Evolutionary conservation across 2,888 invertebrate genomes (phyloP).

Genomic region (Petrolisthes manimaculis): DNA sequence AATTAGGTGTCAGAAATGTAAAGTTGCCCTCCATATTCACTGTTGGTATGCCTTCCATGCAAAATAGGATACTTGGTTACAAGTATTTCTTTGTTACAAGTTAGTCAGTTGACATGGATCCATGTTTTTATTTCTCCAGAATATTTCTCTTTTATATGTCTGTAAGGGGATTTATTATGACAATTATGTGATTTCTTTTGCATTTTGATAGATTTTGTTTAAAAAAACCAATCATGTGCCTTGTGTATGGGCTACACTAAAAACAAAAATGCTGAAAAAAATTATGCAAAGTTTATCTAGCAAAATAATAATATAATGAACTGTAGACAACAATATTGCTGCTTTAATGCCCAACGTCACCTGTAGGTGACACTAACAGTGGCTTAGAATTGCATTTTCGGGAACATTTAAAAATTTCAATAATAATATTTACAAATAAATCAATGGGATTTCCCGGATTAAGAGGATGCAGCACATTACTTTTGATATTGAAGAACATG

Average conservation of each 20-base stretch:
- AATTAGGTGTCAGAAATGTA: slow-evolving; percentile 12
- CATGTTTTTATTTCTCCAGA: background rate
- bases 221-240: background rate
- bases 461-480: too few species aligned
- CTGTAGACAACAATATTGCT: background rate
- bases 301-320: background rate
- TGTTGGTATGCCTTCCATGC: background rate
- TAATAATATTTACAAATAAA: too few species aligned
- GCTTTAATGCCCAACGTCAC: background rate
- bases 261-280: background rate
- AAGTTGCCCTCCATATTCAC: slow-evolving; percentile 18
- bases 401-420: too few species aligned
- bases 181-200: background rate
- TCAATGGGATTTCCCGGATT: too few species aligned
- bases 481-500: too few species aligned
- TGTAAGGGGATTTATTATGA: background rate
- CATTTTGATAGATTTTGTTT: background rate
- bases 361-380: background rate
- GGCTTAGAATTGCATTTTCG: too few species aligned
- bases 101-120: background rate
- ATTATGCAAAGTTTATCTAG: background rate
- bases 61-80: background rate
- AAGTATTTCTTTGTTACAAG: background rate
- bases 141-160: background rate
- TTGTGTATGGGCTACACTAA: background rate